Base-by-base conservation (phyloP, 2,113 vertebrate genomes). In the Elachura formosa region DNA sequence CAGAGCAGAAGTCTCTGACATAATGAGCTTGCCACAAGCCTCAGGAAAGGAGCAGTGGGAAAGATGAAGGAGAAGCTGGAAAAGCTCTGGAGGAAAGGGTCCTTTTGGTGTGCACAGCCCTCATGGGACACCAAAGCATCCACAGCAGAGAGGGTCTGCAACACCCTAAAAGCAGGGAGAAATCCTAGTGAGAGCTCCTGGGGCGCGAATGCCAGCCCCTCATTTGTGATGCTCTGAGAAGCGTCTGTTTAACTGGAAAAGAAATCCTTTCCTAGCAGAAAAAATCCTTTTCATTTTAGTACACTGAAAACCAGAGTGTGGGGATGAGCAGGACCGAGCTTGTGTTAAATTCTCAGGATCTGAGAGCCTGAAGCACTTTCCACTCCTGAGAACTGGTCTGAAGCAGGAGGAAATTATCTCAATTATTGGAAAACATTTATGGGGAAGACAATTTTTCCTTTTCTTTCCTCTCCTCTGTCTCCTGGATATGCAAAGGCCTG, bases 1-100 rank as follows among this genome's bases (percentile, higher is more conserved):
- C 0, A 0, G 9, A 87, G 73, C 43, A 51, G 51, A 58, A 66
- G 33, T 24, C 61, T 74, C 14, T 0, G 55, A 62, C 72, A 46
- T 90, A 64, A 92, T 74, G 76, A 95, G 38, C 68, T 80, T 86
- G 79, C 83, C 83, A 86, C 73, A 89, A 87, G 46, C 34, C 43
- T 80, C 3, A 4, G 4, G 6, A 54, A 76, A 62, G 4, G 23
- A 64, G 41, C 20, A 9, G 25, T 6, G 87, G 49, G 40, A 51
- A 14, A 24, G 46, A 21, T 22, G 66, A 79, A 83, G 52, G 9
- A 48, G 72, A 41, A 77, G 52, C 22, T 54, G 34, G 17, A 25
- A 46, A 41, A 77, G 20, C 72, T 69, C 36, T 29, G 33, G 41
- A 33, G 36, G 19, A 34, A 43, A 46, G 26, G 23, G 40, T 43